Evolutionary conservation across 2,797 vertebrate genomes (phyloP), one percentile per base, ranked within the genome.

Genomic region (Nannoperca obscura): DNA sequence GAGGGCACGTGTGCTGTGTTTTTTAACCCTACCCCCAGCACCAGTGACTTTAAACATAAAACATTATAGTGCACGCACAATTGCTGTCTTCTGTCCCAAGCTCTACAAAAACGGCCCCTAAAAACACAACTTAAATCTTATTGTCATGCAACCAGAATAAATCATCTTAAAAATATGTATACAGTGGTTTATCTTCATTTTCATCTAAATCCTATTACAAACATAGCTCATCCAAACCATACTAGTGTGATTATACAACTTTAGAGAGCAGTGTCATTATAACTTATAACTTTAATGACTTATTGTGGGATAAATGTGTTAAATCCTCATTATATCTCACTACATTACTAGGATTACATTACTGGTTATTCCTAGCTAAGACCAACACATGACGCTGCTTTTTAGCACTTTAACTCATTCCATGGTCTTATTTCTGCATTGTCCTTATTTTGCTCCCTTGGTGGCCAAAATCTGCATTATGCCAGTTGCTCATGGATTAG

Each of bases 401-500:
- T 60, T 32, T 12, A 27, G 27, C 10, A n/a, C 42, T 65, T 38
- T 27, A 47, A 59, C 54, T 67, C 12, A 60, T 68, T 69, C 2
- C 27, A 11, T 30, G 36, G 40, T 8, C 40, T 71, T 15, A 12
- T 67, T 24, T 81, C 32, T 74, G 44, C 36, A 44, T 52, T 66
- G 47, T 63, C 40, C 42, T 36, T 17, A 27, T 22, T 71, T n/a
- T 79, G 44, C 54, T 76, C 49, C 34, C 36, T 76, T 59, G 53
- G 50, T 64, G 68, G 54, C 55, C 58, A 10, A 40, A 32, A 46
- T 53, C 36, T 73, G 62, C 67, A 73, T 74, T 47, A 71, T 66
- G 34, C 40, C 49, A 68, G 68, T 71, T 69, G 75, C 13, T 69
- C 15, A 10, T 71, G 80, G 80, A 80, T 87, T 85, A 82, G 66